Percentiles rank a stretch among this genome's conserved stretches.
Evolutionary conservation across 2,888 invertebrate genomes (phyloP).

Genomic region (Brachylomia viminalis): DNA sequence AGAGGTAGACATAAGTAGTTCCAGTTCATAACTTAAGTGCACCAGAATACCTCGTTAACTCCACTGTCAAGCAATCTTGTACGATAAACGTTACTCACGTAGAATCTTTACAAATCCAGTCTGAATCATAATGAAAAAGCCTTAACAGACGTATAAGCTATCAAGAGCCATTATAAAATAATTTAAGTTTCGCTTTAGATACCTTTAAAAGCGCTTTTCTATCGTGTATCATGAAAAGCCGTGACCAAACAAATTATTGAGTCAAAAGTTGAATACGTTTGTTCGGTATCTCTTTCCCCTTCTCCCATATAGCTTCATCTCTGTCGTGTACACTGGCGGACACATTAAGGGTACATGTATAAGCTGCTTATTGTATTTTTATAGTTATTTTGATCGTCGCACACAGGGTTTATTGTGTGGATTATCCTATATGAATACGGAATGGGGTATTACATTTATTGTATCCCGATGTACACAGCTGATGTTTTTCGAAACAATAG

Average conservation of each 20-base stretch:
- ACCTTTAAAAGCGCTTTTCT: slow-evolving; percentile 65
- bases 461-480: slow-evolving; percentile 86
- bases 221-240: slow-evolving; percentile 70
- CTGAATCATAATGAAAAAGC: slow-evolving; percentile 32
- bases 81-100: slow-evolving; percentile 9
- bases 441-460: slow-evolving; percentile 84
- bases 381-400: slow-evolving; percentile 89
- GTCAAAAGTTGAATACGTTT: slow-evolving; percentile 75
- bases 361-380: slow-evolving; percentile 90
- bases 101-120: slow-evolving; percentile 31
- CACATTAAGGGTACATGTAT: slow-evolving; percentile 87
- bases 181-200: slow-evolving; percentile 55
- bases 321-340: slow-evolving; percentile 76
- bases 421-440: slow-evolving; percentile 87
- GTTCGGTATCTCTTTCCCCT: slow-evolving; percentile 48
- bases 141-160: slow-evolving; percentile 39
- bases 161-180: slow-evolving; percentile 52
- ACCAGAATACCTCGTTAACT: not conserved
- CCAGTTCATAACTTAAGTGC: not conserved
- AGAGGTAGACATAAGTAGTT: too few relatives aligned
- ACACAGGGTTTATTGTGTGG: slow-evolving; percentile 83
- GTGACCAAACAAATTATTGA: slow-evolving; percentile 79
- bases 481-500: slow-evolving; percentile 82
- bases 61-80: not conserved
- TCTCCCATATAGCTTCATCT: slow-evolving; percentile 62